These are phyloP conservation scores for Actenoides hombroni DNA, from an alignment of 2,113 vertebrate genomes.

Conservation along the genomic window DNA sequence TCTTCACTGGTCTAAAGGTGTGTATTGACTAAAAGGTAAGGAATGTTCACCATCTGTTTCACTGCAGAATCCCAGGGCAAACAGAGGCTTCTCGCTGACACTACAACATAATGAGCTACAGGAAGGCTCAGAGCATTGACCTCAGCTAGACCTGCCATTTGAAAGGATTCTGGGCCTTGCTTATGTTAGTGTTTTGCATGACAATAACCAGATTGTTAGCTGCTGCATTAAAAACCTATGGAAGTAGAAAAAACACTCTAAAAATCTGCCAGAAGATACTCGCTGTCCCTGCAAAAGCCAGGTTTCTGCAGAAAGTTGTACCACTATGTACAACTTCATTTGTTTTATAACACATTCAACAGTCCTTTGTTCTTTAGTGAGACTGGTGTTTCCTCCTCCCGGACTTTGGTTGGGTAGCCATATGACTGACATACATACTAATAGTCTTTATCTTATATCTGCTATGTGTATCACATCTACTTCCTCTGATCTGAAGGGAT, in stretches of 20 bases:
- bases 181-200: not conserved
- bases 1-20: not conserved
- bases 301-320: not conserved
- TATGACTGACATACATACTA: not conserved
- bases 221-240: not conserved
- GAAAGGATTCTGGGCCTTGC: not conserved
- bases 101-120: accelerated
- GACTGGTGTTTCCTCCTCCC: not conserved
- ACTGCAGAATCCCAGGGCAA: not conserved
- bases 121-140: not conserved
- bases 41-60: not conserved
- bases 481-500: not conserved
- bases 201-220: not conserved
- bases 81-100: not conserved
- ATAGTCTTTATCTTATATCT: not conserved
- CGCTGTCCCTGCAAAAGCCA: not conserved
- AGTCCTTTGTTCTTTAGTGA: not conserved
- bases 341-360: not conserved
- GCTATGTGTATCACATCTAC: not conserved
- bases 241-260: not conserved
- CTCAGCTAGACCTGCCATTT: not conserved
- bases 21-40: not conserved
- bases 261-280: not conserved
- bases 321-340: accelerated
- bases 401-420: not conserved